phyloP scores from a whole-genome alignment of 2,113 vertebrate genomes.

The Gnathonemus longibarbis region DNA sequence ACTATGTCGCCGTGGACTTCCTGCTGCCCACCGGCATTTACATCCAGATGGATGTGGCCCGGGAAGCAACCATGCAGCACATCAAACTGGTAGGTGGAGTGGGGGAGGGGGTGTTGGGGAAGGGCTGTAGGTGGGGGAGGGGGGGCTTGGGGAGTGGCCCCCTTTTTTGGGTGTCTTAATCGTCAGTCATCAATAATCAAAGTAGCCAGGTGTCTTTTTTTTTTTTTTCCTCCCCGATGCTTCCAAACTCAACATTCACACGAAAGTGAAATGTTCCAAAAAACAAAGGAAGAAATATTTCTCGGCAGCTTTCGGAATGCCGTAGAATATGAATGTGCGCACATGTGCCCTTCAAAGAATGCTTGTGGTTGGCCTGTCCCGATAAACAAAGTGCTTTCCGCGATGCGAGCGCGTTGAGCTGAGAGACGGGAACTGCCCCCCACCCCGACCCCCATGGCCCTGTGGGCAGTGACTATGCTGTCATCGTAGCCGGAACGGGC shows the following conservation, averaged over 20 bases:
- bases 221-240: not conserved
- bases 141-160: not conserved
- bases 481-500: not conserved
- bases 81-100: slow-evolving; percentile 82
- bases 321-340: not conserved
- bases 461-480: not conserved
- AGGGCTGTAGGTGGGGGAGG: not conserved
- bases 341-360: not conserved
- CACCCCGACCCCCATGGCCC: not conserved
- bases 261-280: not conserved
- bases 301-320: not conserved
- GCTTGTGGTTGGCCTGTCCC: not conserved
- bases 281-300: not conserved
- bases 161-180: not conserved
- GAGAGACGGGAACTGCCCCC: not conserved
- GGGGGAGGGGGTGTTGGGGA: not conserved
- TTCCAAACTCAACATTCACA: not conserved
- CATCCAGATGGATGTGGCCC: slow-evolving; percentile 89
- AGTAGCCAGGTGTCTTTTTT: no score
- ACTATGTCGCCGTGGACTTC: slow-evolving; percentile 84
- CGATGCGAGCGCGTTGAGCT: not conserved
- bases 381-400: not conserved
- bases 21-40: slow-evolving; percentile 93
- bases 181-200: no score
- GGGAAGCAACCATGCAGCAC: slow-evolving; percentile 85